phyloP scores from a whole-genome alignment of 2,797 vertebrate species.

The Urocyon cinereoargenteus region DNA sequence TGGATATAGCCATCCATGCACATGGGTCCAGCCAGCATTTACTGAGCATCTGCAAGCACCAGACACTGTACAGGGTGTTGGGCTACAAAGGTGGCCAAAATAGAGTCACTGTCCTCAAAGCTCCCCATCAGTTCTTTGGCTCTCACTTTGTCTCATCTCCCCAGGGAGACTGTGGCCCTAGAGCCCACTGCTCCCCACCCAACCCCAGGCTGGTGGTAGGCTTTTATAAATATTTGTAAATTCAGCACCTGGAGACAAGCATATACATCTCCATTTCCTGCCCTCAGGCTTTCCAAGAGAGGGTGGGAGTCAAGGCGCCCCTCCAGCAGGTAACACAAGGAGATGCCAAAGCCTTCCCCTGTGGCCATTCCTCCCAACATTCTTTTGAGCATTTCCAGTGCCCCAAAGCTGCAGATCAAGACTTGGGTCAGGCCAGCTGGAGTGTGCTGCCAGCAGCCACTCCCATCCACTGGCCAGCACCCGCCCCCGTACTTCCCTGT shows the following conservation, averaged over 20 bases:
- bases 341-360: neutral
- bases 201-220: neutral
- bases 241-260: neutral
- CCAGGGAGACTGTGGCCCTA: neutral
- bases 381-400: neutral
- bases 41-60: neutral
- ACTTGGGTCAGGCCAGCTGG: neutral
- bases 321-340: neutral
- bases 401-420: neutral
- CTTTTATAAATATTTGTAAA: neutral
- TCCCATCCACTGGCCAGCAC: neutral
- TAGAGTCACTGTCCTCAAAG: neutral
- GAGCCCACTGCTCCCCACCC: neutral
- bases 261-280: neutral
- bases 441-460: neutral
- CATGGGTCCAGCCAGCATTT: neutral
- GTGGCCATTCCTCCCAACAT: neutral
- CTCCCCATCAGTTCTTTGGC: neutral
- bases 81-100: neutral
- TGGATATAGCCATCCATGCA: neutral
- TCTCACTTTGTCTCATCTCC: neutral
- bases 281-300: neutral
- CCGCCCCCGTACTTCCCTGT: accelerated
- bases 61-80: neutral
- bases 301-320: too few relatives aligned